Evolutionary conservation across 2,888 invertebrate species (phyloP), one percentile per base, ranked within the genome.

Genomic region (Uropetala carovei): DNA sequence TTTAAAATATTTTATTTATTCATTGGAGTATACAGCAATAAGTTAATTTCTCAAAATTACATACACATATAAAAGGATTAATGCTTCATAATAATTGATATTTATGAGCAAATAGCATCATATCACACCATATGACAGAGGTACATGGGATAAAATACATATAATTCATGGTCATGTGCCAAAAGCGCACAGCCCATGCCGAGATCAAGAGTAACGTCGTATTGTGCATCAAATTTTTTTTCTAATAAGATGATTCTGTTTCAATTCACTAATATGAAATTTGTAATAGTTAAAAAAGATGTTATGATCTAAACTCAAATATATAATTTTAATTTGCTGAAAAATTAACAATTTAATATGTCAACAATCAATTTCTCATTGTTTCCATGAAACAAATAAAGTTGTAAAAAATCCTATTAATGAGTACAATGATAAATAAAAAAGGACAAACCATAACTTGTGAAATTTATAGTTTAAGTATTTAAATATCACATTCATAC

Each of bases 71-170:
- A 89, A 89, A 89, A 89, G 89, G 64, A 89, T 64, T 64, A 89
- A 89, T 68, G 64, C 64, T 68, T 64, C 89, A 89, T 64, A 89
- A 68, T 89, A 89, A 64, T 89, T 89, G 89, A 89, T 89, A 89
- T 89, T 89, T 64, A 89, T 89, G 89, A 89, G 89, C 89, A 89
- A 89, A 89, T 64, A 89, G 89, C 89, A 89, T 89, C 89, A 89
- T 89, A 89, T 89, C 89, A 89, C 89, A 89, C 89, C 89, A 89
- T 89, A 89, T 89, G 89, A 89, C 64, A 89, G 64, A 89, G 64
- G 64, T 56, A 68, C 89, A 89, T 89, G 89, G 89, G 64, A 89
- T 89, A 64, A 89, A n/a, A 43, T 89, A 89, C 89, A 89, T 64
- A 64, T 18, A 89, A n/a, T 89, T 68, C 43, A 64, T 64, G 89